Evolutionary conservation across 2,888 invertebrate genomes (phyloP).

Genomic region (Uropetala carovei): DNA sequence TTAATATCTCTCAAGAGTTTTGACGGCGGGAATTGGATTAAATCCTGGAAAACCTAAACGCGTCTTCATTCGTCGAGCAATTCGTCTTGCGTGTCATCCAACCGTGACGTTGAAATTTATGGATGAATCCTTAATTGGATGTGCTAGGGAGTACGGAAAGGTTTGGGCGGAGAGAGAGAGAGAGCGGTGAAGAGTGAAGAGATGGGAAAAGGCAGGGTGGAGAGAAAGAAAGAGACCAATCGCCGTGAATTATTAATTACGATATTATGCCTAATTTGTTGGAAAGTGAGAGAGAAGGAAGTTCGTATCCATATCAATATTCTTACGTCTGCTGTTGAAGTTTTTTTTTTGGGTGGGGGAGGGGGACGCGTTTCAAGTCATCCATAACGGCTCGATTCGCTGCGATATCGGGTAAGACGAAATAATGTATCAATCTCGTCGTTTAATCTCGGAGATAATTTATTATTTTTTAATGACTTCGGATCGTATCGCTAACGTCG

Average conservation of each 20-base stretch:
- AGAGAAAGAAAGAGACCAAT: not conserved
- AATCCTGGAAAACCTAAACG: not conserved
- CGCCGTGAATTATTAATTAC: not conserved
- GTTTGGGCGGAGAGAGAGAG: no score
- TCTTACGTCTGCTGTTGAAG: not conserved
- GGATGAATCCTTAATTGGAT: not conserved
- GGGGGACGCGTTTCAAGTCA: not conserved
- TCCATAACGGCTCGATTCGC: not conserved
- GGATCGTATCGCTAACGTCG: not conserved
- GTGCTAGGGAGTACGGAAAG: not conserved
- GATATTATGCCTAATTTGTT: not conserved
- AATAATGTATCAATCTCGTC: not conserved
- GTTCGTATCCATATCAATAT: not conserved
- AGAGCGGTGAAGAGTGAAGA: not conserved
- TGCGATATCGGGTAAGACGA: not conserved
- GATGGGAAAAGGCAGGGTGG: not conserved
- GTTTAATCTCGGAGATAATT: not conserved
- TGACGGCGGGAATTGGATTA: conserved; percentile 11
- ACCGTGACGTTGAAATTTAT: not conserved
- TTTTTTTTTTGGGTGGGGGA: not conserved
- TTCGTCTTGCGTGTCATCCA: not conserved
- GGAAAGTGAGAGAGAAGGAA: not conserved
- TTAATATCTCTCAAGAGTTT: not conserved
- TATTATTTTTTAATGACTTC: not conserved
- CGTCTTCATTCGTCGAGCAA: not conserved